Conservation (phyloP, 2,797 vertebrate genomes). For the Percopsis omiscomaycus region DNA sequence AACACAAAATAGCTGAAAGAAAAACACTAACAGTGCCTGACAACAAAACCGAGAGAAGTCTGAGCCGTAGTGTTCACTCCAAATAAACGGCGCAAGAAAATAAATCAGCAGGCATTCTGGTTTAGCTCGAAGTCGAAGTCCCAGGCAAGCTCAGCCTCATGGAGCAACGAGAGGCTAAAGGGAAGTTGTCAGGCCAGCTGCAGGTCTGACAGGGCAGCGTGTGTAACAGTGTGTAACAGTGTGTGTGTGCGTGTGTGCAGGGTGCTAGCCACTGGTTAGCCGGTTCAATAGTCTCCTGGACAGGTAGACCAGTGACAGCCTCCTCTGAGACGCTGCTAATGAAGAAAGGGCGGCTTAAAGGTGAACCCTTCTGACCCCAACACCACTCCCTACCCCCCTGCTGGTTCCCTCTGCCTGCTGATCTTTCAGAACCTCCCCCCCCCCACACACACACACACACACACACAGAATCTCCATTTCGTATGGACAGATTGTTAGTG, state of each 20-base stretch:
- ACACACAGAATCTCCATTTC: constrained; percentile 37
- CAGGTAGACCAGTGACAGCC: constrained; percentile 91
- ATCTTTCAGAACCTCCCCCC: too few species aligned
- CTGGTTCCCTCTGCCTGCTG: constrained; percentile 58
- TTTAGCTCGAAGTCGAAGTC: constrained; percentile 27
- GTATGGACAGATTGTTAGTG: constrained; percentile 29
- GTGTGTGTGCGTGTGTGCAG: constrained; percentile 32
- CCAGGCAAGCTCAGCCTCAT: constrained; percentile 31
- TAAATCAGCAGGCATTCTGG: constrained; percentile 20
- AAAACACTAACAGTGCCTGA: not conserved
- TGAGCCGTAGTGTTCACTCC: constrained; percentile 1
- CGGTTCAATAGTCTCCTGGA: constrained; percentile 91
- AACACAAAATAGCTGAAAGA: not conserved
- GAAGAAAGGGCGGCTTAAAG: constrained; percentile 94
- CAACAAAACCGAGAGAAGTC: not conserved
- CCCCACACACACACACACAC: constrained; percentile 53
- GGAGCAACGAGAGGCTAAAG: constrained; percentile 57
- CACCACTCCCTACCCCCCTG: constrained; percentile 75
- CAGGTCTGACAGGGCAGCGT: not conserved
- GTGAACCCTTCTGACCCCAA: constrained; percentile 82
- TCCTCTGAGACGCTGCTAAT: constrained; percentile 90
- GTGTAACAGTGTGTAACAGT: constrained; percentile 35
- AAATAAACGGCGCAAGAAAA: constrained; percentile 18
- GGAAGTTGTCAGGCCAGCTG: constrained; percentile 57
- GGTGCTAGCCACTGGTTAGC: constrained; percentile 83